Base-by-base conservation (phyloP, 1,140 invertebrate genomes). In the Drosophila sproati region DNA sequence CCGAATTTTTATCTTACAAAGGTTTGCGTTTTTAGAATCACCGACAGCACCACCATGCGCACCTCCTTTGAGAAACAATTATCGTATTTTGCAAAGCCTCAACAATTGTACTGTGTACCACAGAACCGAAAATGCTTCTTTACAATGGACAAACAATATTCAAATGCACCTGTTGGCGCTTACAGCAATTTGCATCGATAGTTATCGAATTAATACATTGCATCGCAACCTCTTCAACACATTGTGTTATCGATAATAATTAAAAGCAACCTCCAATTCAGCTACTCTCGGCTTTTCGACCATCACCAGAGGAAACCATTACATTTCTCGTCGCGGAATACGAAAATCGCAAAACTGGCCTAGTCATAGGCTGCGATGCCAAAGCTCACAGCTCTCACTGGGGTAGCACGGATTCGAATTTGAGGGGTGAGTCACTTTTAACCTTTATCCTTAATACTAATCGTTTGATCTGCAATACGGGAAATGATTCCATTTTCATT, bases 31-130 rank as follows among this genome's bases (percentile, higher is more conserved):
- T 45, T 10, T 52, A 85, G 91, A 98, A 0, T 98, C 97, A 0
- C 93, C 99, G 10, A 99, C 98, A 5, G 98, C 97, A 0, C 98
- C 98, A 0, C 97, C 98, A 2, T 98, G 97, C 80, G 95, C 94
- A 45, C 94, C 96, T 10, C 90, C 93, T 1, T 89, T 94, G 3
- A 91, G 94, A 0, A 94, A 94, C 75, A 94, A 94, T 91, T 94
- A 93, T 89, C 93, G 94, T 6, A 5, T 20, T 0, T 7, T 87
- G 12, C 82, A 86, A 29, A 1, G 29, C 3, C 28, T 41, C 3
- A 10, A 35, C 12, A 3, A 43, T 2, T 75, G 78, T n/a, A 35
- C 34, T 0, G 70, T 85, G 1, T 85, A 81, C 45, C 64, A 63
- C 8, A 63, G 69, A 47, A 47, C 37, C 2, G 43, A 43, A n/a